Conservation (phyloP, 2,888 invertebrate species). For the Pelosia muscerda region DNA sequence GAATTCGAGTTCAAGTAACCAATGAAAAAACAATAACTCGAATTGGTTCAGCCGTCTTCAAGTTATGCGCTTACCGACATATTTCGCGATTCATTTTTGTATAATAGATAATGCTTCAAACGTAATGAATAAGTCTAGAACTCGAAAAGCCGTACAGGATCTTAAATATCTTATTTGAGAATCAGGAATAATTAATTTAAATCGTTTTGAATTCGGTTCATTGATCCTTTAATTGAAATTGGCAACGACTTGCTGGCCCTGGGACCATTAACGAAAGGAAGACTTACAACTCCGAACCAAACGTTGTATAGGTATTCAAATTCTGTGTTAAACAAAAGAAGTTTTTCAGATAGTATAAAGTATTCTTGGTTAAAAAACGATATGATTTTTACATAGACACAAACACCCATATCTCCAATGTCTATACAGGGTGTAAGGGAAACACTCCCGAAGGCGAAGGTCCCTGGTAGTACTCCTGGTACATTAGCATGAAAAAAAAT, state of each 20-base stretch:
- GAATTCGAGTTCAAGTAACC: no score
- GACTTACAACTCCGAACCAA: not conserved
- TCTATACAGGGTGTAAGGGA: no score
- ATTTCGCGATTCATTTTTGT: no score
- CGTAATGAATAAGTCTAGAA: not conserved
- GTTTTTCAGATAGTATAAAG: not conserved
- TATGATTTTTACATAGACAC: no score
- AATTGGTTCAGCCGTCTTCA: no score
- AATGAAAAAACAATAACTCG: no score
- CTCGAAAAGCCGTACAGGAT: not conserved
- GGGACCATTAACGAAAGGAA: not conserved
- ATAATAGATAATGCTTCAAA: no score
- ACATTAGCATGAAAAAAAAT: no score
- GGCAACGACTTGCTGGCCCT: not conserved
- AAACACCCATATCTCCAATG: no score
- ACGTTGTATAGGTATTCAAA: not conserved
- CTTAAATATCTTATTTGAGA: conserved; percentile 3
- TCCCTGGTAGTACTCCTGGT: no score
- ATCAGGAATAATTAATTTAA: conserved; percentile 13
- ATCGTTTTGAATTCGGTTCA: conserved; percentile 7
- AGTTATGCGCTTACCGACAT: no score
- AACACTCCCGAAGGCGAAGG: no score
- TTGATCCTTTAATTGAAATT: conserved; percentile 3
- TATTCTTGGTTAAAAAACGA: not conserved
- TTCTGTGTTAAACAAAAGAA: not conserved